A percentile compares a stretch with the other conserved stretches of the same genome.
Evolutionary conservation across 2,113 vertebrate species (phyloP).

Genomic region (Ondatra zibethicus): DNA sequence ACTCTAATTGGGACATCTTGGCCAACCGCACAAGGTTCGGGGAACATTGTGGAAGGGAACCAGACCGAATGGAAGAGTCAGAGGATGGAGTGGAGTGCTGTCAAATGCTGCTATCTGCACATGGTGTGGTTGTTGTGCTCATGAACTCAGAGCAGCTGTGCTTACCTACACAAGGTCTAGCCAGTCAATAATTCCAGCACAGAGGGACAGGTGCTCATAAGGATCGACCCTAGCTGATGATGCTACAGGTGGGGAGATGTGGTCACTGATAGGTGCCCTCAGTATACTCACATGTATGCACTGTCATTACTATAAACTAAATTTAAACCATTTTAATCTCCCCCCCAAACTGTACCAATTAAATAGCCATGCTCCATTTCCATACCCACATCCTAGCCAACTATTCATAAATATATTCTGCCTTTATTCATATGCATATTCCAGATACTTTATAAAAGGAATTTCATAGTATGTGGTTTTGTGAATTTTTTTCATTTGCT

Average conservation of each 20-base stretch:
- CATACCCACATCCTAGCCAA: neutral
- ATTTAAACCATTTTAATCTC: neutral
- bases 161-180: neutral
- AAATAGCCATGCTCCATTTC: neutral
- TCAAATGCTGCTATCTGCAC: neutral
- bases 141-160: neutral
- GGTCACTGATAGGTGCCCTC: neutral
- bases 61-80: neutral
- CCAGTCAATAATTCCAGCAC: neutral
- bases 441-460: neutral
- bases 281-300: neutral
- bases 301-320: slow-evolving; percentile 36
- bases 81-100: neutral
- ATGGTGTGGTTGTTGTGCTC: neutral
- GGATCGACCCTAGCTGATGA: neutral
- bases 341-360: neutral
- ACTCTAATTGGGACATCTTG: neutral
- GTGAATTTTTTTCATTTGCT: neutral
- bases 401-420: neutral
- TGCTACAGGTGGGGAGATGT: neutral
- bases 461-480: slow-evolving; percentile 17
- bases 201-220: neutral
- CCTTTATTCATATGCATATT: neutral
- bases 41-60: neutral
- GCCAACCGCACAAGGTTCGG: neutral